A percentile compares a stretch with the other conserved stretches of the same genome.
phyloP scores from a whole-genome alignment of 2,113 vertebrate genomes.

The Cephalopterus ornatus region DNA sequence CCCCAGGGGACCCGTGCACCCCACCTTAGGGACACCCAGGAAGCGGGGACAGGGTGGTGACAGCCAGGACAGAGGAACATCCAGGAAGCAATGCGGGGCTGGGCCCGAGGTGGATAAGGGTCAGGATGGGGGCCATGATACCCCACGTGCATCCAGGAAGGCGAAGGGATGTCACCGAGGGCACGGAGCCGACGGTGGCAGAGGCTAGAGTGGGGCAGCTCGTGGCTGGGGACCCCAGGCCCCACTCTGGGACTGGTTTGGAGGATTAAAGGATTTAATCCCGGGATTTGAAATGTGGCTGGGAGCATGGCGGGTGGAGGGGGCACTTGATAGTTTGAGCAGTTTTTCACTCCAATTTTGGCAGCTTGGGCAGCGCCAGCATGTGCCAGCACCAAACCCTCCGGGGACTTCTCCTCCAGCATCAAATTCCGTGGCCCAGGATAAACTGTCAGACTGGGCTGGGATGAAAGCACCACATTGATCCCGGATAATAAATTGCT shows the following conservation, averaged over 20 bases:
- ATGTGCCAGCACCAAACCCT: neutral
- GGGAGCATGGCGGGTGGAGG: neutral
- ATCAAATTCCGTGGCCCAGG: neutral
- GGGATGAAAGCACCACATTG: neutral
- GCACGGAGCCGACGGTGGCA: accelerated
- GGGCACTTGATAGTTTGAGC: neutral
- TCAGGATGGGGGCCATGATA: neutral
- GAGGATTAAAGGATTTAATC: neutral
- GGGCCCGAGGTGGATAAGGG: neutral
- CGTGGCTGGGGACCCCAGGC: neutral
- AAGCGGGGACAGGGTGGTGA: no score
- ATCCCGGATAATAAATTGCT: neutral
- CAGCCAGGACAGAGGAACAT: neutral
- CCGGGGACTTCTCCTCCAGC: neutral
- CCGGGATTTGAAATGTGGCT: accelerated
- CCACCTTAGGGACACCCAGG: neutral
- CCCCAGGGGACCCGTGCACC: neutral
- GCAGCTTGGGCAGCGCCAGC: neutral
- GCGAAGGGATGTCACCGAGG: neutral
- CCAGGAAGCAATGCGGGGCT: neutral
- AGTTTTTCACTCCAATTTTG: neutral
- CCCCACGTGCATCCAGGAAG: neutral
- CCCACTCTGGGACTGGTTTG: neutral
- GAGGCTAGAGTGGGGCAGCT: neutral
- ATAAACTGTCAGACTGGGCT: neutral